phyloP scores from a whole-genome alignment of 2,113 vertebrate genomes.

The Heterotilapia buettikoferi region DNA sequence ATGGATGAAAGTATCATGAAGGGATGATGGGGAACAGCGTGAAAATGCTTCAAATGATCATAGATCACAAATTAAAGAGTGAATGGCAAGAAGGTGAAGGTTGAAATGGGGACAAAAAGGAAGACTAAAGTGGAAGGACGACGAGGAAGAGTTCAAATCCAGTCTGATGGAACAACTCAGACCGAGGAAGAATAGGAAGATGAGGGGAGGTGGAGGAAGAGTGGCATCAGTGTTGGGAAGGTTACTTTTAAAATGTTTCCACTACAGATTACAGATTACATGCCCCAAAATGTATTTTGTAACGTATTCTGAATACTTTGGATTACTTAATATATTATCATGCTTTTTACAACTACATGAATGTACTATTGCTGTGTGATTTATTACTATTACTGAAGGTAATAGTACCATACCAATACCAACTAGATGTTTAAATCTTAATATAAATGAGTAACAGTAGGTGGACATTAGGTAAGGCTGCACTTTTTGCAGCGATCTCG shows the following conservation, averaged over 20 bases:
- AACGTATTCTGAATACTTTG: neutral
- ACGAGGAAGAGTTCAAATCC: too few relatives aligned
- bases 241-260: neutral
- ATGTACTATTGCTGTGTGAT: neutral
- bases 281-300: neutral
- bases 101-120: too few relatives aligned
- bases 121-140: too few relatives aligned
- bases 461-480: neutral
- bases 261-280: neutral
- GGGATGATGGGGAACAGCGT: accelerated
- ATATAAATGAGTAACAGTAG: neutral
- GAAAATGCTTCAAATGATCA: too few relatives aligned
- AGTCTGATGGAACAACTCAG: too few relatives aligned
- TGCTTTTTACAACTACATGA: accelerated
- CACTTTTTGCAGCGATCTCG: accelerated
- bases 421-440: accelerated
- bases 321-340: accelerated
- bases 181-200: neutral
- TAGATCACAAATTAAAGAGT: too few relatives aligned
- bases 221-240: neutral
- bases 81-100: too few relatives aligned
- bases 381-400: neutral
- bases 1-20: neutral
- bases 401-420: accelerated
- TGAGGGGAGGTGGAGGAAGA: neutral